Percentiles rank a stretch among this genome's conserved stretches.
Conservation (phyloP, 2,797 vertebrate genomes). For the Anguilla obscura region DNA sequence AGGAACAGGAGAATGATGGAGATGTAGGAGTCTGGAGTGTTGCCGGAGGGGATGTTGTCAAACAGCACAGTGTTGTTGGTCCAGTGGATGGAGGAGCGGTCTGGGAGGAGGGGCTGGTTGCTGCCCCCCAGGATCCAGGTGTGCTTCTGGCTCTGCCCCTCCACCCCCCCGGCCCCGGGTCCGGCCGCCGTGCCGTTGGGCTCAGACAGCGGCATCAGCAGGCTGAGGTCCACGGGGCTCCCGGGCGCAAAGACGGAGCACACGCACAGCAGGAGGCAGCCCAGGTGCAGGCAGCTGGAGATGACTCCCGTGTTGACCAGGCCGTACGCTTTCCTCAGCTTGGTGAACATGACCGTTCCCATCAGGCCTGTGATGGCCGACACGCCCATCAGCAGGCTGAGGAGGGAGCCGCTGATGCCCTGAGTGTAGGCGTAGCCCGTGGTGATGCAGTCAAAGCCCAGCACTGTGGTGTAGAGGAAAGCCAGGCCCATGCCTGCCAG, state of each 20-base stretch:
- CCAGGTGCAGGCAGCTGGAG: constrained; percentile 76
- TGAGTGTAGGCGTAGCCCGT: constrained; percentile 80
- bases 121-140: constrained; percentile 67
- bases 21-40: constrained; percentile 72
- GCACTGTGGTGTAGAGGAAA: constrained; percentile 80
- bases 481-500: constrained; percentile 78
- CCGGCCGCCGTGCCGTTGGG: constrained; percentile 57
- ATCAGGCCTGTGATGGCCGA: constrained; percentile 74
- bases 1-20: constrained; percentile 79
- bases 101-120: constrained; percentile 77
- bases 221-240: constrained; percentile 76
- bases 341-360: constrained; percentile 79
- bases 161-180: constrained; percentile 59
- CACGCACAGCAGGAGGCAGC: constrained; percentile 76
- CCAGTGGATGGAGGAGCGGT: constrained; percentile 80
- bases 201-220: constrained; percentile 65
- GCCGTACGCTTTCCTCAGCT: constrained; percentile 72
- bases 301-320: constrained; percentile 76
- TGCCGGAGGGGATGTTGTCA: constrained; percentile 69
- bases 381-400: constrained; percentile 77
- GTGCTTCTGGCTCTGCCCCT: constrained; percentile 65
- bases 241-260: constrained; percentile 80
- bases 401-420: constrained; percentile 79
- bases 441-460: constrained; percentile 81
- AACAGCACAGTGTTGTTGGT: constrained; percentile 82